Evolutionary conservation across 2,797 vertebrate genomes (phyloP).

Genomic region (Sus cebifrons): DNA sequence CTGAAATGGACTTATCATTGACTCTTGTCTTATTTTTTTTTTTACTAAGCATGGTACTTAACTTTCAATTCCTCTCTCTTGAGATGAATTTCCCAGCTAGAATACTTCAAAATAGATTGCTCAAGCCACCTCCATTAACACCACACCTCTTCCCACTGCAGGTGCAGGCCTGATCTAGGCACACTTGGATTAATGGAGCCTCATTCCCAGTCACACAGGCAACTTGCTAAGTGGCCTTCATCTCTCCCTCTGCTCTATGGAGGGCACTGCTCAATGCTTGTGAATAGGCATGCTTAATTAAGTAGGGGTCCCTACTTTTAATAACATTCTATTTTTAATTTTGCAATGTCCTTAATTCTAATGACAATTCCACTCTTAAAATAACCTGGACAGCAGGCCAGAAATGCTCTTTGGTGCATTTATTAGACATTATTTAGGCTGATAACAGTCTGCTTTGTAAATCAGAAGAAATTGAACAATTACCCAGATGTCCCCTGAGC

Average conservation of each 20-base stretch:
- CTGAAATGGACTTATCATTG: slow-evolving; percentile 63
- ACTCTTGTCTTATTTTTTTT: slow-evolving; percentile 71
- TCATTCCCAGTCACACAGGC: not conserved
- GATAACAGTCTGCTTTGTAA: slow-evolving; percentile 69
- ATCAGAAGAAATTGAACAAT: slow-evolving; percentile 68
- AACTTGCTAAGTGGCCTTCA: not conserved
- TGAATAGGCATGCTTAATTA: slow-evolving; percentile 75
- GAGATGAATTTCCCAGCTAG: slow-evolving; percentile 48
- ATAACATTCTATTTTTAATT: slow-evolving; percentile 81
- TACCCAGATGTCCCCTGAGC: not conserved
- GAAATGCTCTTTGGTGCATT: slow-evolving; percentile 58
- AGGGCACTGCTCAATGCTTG: slow-evolving; percentile 23
- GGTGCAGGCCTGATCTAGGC: not conserved
- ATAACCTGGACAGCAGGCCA: slow-evolving; percentile 15
- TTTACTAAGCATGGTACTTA: slow-evolving; percentile 1
- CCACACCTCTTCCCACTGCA: not conserved
- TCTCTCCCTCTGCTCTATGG: slow-evolving; percentile 16
- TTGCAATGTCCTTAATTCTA: slow-evolving; percentile 69
- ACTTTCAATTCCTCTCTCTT: slow-evolving; percentile 51
- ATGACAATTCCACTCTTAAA: slow-evolving; percentile 1
- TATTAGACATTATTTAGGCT: slow-evolving; percentile 48
- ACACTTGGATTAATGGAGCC: slow-evolving; percentile 28
- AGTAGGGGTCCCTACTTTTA: slow-evolving; percentile 67
- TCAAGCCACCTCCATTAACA: slow-evolving; percentile 38
- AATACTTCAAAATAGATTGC: slow-evolving; percentile 71